These are phyloP conservation scores for Drosophila neotestacea DNA, from an alignment of 2,888 invertebrate genomes.

Conservation along the genomic window DNA sequence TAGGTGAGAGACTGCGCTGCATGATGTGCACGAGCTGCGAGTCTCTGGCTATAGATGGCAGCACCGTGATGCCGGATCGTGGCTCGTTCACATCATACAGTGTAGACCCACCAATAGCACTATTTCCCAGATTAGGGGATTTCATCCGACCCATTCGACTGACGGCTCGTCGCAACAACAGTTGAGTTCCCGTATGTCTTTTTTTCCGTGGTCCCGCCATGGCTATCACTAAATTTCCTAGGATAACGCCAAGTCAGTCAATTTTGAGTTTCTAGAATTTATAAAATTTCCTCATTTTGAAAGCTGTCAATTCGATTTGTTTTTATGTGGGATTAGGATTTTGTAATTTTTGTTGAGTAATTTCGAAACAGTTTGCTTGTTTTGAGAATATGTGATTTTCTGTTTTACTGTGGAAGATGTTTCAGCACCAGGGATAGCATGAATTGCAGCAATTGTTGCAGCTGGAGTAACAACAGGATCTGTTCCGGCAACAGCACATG, in stretches of 20 bases:
- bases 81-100: constrained; percentile 11
- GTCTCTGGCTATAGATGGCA: constrained; percentile 17
- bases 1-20: constrained; percentile 16
- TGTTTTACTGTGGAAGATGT: neutral
- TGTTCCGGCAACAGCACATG: neutral
- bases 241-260: constrained; percentile 10
- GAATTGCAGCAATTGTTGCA: constrained; percentile 7
- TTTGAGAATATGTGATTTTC: neutral
- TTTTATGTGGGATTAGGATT: neutral
- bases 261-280: constrained; percentile 17
- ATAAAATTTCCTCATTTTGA: neutral
- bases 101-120: neutral
- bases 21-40: constrained; percentile 15
- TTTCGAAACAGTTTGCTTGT: neutral
- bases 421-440: constrained; percentile 18
- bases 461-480: constrained; percentile 22
- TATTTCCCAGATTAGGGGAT: neutral
- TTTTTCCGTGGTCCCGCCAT: constrained; percentile 41
- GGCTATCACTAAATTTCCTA: neutral
- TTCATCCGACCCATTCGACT: neutral
- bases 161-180: constrained; percentile 37
- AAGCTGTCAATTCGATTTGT: neutral
- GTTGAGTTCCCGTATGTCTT: constrained; percentile 42
- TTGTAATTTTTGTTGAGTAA: constrained; percentile 11
- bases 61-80: constrained; percentile 7